Base-by-base conservation (phyloP, 2,113 vertebrate genomes). In the Zosterops hypoxanthus region DNA sequence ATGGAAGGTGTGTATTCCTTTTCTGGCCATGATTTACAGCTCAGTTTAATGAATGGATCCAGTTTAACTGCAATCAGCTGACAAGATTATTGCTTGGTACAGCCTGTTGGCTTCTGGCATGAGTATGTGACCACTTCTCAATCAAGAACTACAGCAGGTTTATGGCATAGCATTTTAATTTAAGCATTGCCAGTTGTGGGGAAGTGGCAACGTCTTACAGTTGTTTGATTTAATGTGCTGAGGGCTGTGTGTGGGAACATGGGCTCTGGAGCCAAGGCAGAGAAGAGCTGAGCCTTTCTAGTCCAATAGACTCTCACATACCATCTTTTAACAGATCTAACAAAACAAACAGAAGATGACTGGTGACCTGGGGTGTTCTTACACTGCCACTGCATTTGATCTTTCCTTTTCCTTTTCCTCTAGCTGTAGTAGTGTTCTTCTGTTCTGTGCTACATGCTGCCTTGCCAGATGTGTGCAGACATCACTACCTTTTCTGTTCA, bases 51-150 rank as follows among this genome's bases (percentile, higher is more conserved):
- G 86, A 95, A 71, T 86, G 92, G 69, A 88, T 95, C 91, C 69
- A 71, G 52, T 94, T 92, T 81, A 94, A 78, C 80, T 78, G 66
- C 72, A 84, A n/a, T 94, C 80, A 96, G 76, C 72, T 95, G 96
- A 75, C 86, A 91, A 77, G 34, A 82, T 92, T 83, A 75, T 88
- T 92, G 76, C 92, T 82, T 92, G 52, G 86, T 94, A 56, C 86
- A 70, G 68, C 76, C 44, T 71, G n/a, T 60, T 20, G 19, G 29
- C 56, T 96, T 90, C 44, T 90, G 76, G 44, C 89, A 63, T 47
- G 80, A 88, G 50, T 83, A 63, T 71, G 72, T 92, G 86, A 78
- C 39, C 86, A 78, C 82, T 86, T 90, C 56, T 39, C 88, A 94
- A 88, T 75, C 47, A 47, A 52, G 39, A 90, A 68, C 93, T 93